Conservation (phyloP, 2,797 vertebrate genomes). For the Heterohyrax brucei region DNA sequence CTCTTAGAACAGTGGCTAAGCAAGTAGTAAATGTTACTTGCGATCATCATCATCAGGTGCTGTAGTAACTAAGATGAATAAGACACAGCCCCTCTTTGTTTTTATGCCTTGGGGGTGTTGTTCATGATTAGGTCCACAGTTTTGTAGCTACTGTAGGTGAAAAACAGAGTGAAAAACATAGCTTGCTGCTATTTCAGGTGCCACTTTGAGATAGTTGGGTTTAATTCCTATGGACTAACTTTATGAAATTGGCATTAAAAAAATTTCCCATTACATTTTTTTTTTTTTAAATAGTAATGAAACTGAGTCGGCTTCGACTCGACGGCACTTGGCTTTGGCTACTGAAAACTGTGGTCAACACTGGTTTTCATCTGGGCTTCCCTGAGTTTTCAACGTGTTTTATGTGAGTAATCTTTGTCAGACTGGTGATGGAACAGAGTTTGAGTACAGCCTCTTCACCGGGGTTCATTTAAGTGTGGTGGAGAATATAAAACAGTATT, state of each 20-base stretch:
- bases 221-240: slow-evolving; percentile 31
- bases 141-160: background rate
- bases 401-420: slow-evolving; percentile 55
- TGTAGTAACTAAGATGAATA: background rate
- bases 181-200: slow-evolving; percentile 34
- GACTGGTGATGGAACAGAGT: slow-evolving; percentile 21
- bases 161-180: background rate
- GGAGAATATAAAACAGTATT: slow-evolving; percentile 62
- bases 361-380: slow-evolving; percentile 43
- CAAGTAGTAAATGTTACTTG: background rate
- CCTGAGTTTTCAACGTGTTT: slow-evolving; percentile 48
- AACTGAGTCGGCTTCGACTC: background rate
- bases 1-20: background rate
- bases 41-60: background rate
- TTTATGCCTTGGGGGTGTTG: background rate
- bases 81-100: background rate
- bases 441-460: background rate
- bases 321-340: background rate
- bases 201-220: background rate
- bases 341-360: slow-evolving; percentile 59
- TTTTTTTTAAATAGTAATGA: background rate
- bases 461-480: slow-evolving; percentile 59
- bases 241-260: slow-evolving; percentile 52
- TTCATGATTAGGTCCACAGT: background rate
- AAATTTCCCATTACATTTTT: slow-evolving; percentile 38